Base-by-base conservation (phyloP, 2,113 vertebrate species). In the Halcyon senegalensis region DNA sequence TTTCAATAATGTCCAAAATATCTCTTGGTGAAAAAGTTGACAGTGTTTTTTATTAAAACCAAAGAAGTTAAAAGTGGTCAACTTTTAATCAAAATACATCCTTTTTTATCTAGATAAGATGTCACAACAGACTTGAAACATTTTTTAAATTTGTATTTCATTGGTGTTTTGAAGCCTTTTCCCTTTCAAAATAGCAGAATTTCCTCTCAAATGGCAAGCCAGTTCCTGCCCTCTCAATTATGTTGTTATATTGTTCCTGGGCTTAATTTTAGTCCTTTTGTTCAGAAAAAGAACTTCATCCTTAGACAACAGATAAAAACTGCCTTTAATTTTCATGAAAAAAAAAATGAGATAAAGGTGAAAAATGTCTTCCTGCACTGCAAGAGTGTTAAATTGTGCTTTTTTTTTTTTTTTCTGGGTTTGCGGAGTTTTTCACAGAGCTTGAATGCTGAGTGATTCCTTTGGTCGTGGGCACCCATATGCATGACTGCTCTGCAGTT, bases 301-400 rank as follows among this genome's bases (percentile, higher is more conserved):
- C 16, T 64, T 72, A 31, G 27, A 39, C 30, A 33, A 44, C 12
- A 85, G 44, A 27, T 82, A 59, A 79, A 96, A 93, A 58, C 5
- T 51, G 35, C 14, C 16, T 60, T 56, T 55, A n/a, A 59, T 56
- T 70, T 55, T 37, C 37, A 43, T 17, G 43, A n/a, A n/a, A 87
- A 84, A 95, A 89, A 30, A 39, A n/a, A 46, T 76, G 79, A 87
- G 13, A 5, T 76, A 89, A 84, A 51, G 70, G 63, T 86, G 67
- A 92, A 95, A 94, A 94, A 64, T 67, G 1, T 46, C 94, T 95
- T 75, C 10, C 37, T 97, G 68, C 58, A 30, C 78, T 91, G 41
- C 62, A 90, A 66, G 96, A 89, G 59, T 97, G 89, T 89, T 88
- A 91, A 90, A 93, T 58, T 89, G 24, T 63, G 46, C 3, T 23